These are phyloP conservation scores for Drosophila littoralis DNA, from an alignment of 1,140 invertebrate genomes.

Conservation along the genomic window DNA sequence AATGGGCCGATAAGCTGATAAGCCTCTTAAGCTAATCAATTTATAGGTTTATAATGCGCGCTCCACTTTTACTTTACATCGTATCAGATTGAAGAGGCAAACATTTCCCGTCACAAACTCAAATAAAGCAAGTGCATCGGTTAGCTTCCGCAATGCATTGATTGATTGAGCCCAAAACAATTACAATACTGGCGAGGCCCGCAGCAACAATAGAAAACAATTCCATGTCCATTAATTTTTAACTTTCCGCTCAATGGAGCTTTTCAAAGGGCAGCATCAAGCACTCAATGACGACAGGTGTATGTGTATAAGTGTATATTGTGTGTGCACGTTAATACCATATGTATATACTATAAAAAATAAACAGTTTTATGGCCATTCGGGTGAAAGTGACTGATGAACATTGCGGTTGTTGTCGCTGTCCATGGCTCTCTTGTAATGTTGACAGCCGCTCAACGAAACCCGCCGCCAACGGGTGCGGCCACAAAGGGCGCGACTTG, in stretches of 20 bases:
- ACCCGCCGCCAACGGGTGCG: conserved; percentile 64
- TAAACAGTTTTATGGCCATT: conserved; percentile 70
- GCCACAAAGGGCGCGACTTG: conserved; percentile 68
- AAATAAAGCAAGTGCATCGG: conserved; percentile 33
- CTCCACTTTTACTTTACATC: conserved; percentile 31
- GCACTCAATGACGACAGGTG: conserved; percentile 26
- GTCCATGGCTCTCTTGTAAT: conserved; percentile 49
- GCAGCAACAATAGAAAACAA: conserved; percentile 42
- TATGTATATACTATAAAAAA: conserved; percentile 40
- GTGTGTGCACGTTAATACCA: not conserved
- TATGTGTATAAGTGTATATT: conserved; percentile 6
- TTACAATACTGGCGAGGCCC: conserved; percentile 31
- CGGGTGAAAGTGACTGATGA: conserved; percentile 79
- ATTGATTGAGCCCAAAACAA: conserved; percentile 56
- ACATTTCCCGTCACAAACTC: conserved; percentile 16
- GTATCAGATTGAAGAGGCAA: not conserved
- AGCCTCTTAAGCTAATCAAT: not conserved
- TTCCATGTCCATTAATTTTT: conserved; percentile 64
- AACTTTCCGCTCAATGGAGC: conserved; percentile 64
- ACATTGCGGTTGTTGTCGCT: conserved; percentile 35
- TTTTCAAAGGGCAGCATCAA: conserved; percentile 63
- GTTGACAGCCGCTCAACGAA: conserved; percentile 57
- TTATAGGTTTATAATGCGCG: not conserved
- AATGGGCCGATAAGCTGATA: not conserved
- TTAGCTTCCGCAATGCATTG: conserved; percentile 62